Evolutionary conservation across 1,140 invertebrate species (phyloP), one percentile per base, ranked within the genome.

Genomic region (Tigriopus japonicus): DNA sequence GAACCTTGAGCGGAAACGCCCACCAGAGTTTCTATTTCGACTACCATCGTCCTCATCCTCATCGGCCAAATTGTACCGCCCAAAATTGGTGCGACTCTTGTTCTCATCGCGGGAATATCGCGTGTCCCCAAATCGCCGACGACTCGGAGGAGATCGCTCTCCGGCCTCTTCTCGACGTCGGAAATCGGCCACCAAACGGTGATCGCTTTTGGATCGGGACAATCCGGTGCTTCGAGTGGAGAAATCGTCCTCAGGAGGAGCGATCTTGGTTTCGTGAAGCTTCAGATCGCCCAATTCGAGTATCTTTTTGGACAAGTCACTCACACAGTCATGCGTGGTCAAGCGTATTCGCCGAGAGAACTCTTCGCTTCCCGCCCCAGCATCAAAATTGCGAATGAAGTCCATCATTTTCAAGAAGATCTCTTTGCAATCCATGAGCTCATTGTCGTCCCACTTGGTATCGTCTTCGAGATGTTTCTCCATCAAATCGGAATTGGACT

Each of bases 171-270:
- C 85, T 71, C 87, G 84, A 67, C 87, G 84, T 24, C 87, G 77
- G 71, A 87, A 91, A 67, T 92, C 87, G 0, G 85, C 80, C 12
- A 89, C 88, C 49, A 94, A 72, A 28, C 90, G 78, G 72, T 93
- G 90, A 68, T 94, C 90, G 69, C 87, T 91, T 71, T 94, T 93
- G 62, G 87, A 90, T 64, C 89, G 77, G 81, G 91, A 91, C 21
- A 94, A 72, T 3, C 86, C 87, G 28, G 56, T 43, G 69, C 40
- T 71, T 70, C 14, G 63, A 61, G 19, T 21, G 12, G 15, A 14
- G 14, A 56, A 56, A 28, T 56, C 54, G 28, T 56, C 54, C 7
- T 43, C 21, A 17, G 9, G 14, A 6, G 28, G 6, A 14, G 15
- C 19, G 19, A 19, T 42, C 12, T 43, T 59, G 10, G 28, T 6